Evolutionary conservation across 2,888 invertebrate genomes (phyloP).

Genomic region (Oegoconia quadripuncta): DNA sequence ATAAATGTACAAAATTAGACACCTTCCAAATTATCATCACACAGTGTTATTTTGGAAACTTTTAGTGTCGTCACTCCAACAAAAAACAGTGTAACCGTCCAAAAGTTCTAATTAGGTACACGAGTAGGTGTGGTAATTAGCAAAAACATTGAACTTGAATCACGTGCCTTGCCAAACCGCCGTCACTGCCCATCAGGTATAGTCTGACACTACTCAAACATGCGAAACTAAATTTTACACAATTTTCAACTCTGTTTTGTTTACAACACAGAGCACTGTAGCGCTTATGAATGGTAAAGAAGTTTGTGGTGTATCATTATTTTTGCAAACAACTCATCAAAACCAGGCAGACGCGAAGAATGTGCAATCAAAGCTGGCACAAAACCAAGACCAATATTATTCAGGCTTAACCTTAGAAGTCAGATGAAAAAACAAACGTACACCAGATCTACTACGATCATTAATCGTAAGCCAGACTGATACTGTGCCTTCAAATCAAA

Average conservation of each 20-base stretch:
- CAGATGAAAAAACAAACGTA: constrained; percentile 7
- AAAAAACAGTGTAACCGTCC: constrained; percentile 14
- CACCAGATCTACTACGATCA: neutral
- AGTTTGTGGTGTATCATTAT: constrained; percentile 19
- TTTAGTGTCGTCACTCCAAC: neutral
- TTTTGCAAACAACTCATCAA: constrained; percentile 27
- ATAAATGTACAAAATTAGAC: too few relatives aligned
- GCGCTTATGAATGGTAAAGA: neutral
- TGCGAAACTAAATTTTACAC: neutral
- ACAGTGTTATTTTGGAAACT: neutral
- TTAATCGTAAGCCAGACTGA: too few relatives aligned
- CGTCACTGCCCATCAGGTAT: constrained; percentile 25
- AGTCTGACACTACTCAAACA: neutral
- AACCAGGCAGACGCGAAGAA: constrained; percentile 21
- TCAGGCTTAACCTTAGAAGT: constrained; percentile 17
- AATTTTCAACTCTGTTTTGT: constrained; percentile 21
- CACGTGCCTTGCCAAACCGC: constrained; percentile 38
- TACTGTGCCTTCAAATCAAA: too few relatives aligned
- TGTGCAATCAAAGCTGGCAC: constrained; percentile 40
- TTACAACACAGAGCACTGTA: constrained; percentile 1
- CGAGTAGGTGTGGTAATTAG: constrained; percentile 47
- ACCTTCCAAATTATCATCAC: too few relatives aligned
- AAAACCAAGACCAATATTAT: constrained; percentile 36
- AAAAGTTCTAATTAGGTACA: constrained; percentile 44
- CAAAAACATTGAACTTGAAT: constrained; percentile 66